Base-by-base conservation (phyloP, 2,113 vertebrate species). In the Melanerpes aurifrons region DNA sequence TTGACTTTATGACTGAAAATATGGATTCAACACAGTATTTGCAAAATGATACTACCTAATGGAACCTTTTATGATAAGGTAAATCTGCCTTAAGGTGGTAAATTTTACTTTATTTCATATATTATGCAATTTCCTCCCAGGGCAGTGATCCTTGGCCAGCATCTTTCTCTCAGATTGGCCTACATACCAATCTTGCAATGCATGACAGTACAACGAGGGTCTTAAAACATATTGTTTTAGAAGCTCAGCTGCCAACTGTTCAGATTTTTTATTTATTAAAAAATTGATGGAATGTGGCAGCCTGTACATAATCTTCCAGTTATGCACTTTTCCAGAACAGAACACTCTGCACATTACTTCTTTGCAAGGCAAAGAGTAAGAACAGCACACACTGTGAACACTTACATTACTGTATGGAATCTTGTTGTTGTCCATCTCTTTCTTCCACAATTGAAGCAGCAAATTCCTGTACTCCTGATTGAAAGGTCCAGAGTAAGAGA, bases 401-500 rank as follows among this genome's bases (percentile, higher is more conserved):
- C 97, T 86, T 97, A 98, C 98, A 37, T 97, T 95, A 87, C 95
- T 98, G 66, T 97, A 97, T 15, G 98, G 98, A 86, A 98, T 98
- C 75, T 70, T 97, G 26, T 86, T 90, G 48, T 78, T 90, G 86
- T 97, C 96, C 97, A 98, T 98, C 87, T 98, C 98, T n/a, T 84
- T 97, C 92, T 97, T 98, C 98, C 98, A 98, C 82, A 97, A 82
- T 2, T 96, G 93, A 45, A 98, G 96, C 54, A 98, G 96, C 59
- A 98, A 91, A 95, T 96, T 97, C 54, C 98, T 98, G 86, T 98
- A 98, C 83, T 98, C 98, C 93, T 98, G 98, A 96, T 98, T 98
- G 80, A 98, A 98, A 69, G 98, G 98, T 9, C 98, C 98, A 62
- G 97, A 96, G 3, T 98, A 98, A 40, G 98, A 98, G 53, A 98